Evolutionary conservation across 53 echinoderm and acorn worm species (phyloP).

Genomic region (Mesocentrotus franciscanus): DNA sequence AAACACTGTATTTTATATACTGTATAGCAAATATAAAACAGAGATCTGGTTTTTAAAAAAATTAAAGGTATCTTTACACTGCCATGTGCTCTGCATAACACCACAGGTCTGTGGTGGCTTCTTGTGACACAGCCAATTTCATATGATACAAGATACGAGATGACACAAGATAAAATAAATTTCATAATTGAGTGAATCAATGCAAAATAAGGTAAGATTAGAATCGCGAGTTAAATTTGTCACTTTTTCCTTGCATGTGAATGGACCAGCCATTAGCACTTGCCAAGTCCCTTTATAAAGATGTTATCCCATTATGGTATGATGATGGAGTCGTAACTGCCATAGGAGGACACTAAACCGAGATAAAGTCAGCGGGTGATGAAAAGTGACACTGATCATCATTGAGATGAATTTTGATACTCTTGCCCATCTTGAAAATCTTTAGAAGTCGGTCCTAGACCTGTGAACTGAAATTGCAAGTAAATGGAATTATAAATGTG

Average conservation of each 20-base stretch:
- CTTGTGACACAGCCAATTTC: no score
- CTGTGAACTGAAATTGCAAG: background rate
- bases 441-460: background rate
- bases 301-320: background rate
- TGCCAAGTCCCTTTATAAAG: background rate
- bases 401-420: background rate
- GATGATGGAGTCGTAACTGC: background rate
- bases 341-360: background rate
- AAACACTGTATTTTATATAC: no score
- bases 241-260: background rate
- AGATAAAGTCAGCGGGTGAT: background rate
- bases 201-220: no score
- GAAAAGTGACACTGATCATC: conserved; percentile 8
- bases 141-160: no score
- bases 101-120: no score
- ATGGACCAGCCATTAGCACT: background rate
- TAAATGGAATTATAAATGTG: no score
- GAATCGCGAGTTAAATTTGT: background rate
- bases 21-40: no score
- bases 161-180: no score
- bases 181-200: no score
- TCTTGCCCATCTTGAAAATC: background rate
- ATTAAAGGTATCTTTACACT: no score
- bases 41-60: no score
- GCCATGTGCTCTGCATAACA: no score